Evolutionary conservation across 1,140 invertebrate species (phyloP).

Genomic region (Psix sp.): DNA sequence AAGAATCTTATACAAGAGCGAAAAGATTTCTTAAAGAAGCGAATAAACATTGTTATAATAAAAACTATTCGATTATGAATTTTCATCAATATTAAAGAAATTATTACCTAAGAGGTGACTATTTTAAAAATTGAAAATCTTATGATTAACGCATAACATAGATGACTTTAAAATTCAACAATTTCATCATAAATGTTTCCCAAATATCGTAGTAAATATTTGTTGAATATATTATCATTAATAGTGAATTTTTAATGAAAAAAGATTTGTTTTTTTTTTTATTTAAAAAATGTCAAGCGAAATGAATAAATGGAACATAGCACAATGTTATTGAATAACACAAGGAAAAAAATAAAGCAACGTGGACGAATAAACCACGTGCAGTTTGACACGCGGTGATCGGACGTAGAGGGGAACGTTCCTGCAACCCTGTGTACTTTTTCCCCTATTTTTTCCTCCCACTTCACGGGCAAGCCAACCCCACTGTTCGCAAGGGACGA

Average conservation of each 20-base stretch:
- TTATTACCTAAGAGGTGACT: too few species aligned
- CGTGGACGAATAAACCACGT: conserved; percentile 68
- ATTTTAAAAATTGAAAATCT: too few species aligned
- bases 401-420: conserved; percentile 72
- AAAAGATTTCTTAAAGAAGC: conserved; percentile 29
- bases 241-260: too few species aligned
- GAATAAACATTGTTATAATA: too few species aligned
- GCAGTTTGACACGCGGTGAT: conserved; percentile 76
- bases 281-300: too few species aligned
- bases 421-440: conserved; percentile 70
- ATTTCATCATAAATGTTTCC: too few species aligned
- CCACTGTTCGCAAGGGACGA: conserved; percentile 53
- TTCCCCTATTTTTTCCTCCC: conserved; percentile 77
- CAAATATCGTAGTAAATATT: too few species aligned
- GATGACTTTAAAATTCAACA: too few species aligned
- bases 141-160: too few species aligned
- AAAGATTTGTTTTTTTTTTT: too few species aligned
- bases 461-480: conserved; percentile 62
- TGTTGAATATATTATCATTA: too few species aligned
- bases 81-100: conserved; percentile 4
- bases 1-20: conserved; percentile 68
- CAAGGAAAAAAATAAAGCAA: conserved; percentile 46
- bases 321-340: neutral
- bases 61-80: neutral
- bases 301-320: too few species aligned